A percentile compares a stretch with the other conserved stretches of the same genome.
phyloP scores from a whole-genome alignment of 2,113 vertebrate genomes.

The Myotis brandtii region DNA sequence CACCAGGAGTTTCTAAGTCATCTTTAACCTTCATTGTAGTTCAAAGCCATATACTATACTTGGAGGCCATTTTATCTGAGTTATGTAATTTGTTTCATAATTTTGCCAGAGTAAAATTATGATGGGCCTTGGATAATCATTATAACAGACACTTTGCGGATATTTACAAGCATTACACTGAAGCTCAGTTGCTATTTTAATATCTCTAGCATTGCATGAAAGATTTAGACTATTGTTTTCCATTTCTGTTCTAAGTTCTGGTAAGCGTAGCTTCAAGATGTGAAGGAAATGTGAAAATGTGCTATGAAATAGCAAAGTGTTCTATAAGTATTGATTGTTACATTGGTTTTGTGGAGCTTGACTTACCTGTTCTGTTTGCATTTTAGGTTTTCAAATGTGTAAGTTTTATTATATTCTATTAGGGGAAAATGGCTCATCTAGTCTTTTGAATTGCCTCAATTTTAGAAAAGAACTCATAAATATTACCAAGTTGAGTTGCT shows the following conservation, averaged over 20 bases:
- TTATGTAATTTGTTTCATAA: conserved; percentile 32
- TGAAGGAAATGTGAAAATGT: background rate
- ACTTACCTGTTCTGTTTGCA: background rate
- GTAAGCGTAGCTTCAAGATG: background rate
- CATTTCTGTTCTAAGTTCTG: conserved; percentile 7
- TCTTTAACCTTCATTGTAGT: background rate
- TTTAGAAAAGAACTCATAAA: conserved; percentile 22
- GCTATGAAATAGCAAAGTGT: background rate
- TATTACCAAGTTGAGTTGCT: background rate
- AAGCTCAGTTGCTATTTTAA: conserved; percentile 28
- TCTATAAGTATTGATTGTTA: background rate
- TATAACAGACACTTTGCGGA: background rate
- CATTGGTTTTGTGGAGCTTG: background rate
- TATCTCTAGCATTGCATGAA: background rate
- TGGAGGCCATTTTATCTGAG: conserved; percentile 25
- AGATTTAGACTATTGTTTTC: conserved; percentile 9
- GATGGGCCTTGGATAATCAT: conserved; percentile 18
- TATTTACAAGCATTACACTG: background rate
- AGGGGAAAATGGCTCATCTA: background rate
- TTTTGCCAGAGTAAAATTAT: conserved; percentile 49
- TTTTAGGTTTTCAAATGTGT: conserved; percentile 11
- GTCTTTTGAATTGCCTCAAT: conserved; percentile 26
- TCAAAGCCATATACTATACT: conserved; percentile 27
- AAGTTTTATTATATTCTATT: conserved; percentile 13
- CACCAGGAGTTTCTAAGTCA: background rate